Conservation (phyloP, 2,797 vertebrate species). For the Galaxias olidus region DNA sequence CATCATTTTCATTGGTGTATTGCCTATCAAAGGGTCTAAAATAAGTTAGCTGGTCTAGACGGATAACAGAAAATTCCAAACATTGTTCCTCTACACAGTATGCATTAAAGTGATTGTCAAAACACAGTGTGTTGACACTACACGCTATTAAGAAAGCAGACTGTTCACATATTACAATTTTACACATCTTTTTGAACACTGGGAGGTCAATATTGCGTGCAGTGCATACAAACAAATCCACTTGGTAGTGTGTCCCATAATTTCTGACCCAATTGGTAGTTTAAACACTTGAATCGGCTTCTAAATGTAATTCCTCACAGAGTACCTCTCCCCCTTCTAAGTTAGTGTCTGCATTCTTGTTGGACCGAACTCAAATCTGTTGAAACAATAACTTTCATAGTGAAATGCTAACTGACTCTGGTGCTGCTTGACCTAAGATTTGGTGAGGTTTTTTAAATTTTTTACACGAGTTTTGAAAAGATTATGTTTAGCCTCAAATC, state of each 20-base stretch:
- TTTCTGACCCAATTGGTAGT: constrained; percentile 33
- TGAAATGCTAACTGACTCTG: constrained; percentile 32
- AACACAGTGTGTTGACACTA: constrained; percentile 9
- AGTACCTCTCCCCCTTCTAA: constrained; percentile 18
- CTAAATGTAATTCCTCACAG: constrained; percentile 15
- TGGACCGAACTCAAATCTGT: constrained; percentile 35
- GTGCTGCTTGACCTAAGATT: constrained; percentile 33
- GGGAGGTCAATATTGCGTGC: constrained; percentile 20
- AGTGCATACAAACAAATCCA: constrained; percentile 27
- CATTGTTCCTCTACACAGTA: constrained; percentile 23
- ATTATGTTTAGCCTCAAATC: constrained; percentile 35
- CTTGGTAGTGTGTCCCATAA: constrained; percentile 30
- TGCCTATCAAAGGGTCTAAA: constrained; percentile 14
- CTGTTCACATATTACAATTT: constrained; percentile 13
- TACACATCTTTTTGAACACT: constrained; percentile 16
- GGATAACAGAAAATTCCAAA: constrained; percentile 21
- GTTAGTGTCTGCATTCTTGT: constrained; percentile 8
- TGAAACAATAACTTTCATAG: constrained; percentile 33
- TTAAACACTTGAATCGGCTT: constrained; percentile 3
- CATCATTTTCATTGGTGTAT: neutral
- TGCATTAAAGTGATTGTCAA: constrained; percentile 23
- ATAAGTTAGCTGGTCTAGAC: constrained; percentile 26
- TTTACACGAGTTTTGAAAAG: constrained; percentile 30
- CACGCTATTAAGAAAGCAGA: constrained; percentile 2
- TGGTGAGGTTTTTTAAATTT: constrained; percentile 38